phyloP scores from a whole-genome alignment of 35 echinoderm and acorn worm species.

The Apostichopus japonicus region DNA sequence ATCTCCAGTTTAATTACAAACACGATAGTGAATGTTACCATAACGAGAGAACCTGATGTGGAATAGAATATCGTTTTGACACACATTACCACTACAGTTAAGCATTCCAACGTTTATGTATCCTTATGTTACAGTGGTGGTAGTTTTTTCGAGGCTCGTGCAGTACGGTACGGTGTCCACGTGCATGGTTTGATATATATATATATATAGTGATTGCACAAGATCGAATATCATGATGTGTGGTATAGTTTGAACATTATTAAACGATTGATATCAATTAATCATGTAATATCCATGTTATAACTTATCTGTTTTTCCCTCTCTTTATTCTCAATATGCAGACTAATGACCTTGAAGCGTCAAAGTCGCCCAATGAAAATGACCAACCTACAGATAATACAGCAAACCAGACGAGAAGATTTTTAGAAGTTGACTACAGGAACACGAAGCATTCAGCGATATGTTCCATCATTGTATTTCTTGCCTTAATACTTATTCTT shows the following conservation, averaged over 20 bases:
- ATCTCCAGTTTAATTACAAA: too few relatives aligned
- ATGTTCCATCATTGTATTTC: slow-evolving; percentile 34
- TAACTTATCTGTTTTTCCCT: not conserved
- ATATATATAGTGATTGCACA: too few relatives aligned
- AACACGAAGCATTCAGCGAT: slow-evolving; percentile 37
- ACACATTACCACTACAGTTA: too few relatives aligned
- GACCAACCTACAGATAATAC: slow-evolving; percentile 8
- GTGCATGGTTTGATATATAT: too few relatives aligned
- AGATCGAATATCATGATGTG: too few relatives aligned
- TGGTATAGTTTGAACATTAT: not conserved
- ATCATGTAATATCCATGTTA: not conserved
- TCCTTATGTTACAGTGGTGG: too few relatives aligned
- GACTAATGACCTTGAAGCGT: slow-evolving; percentile 2
- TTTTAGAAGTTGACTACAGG: slow-evolving; percentile 13
- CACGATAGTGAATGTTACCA: too few relatives aligned
- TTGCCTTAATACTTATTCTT: slow-evolving; percentile 29
- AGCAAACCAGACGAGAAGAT: not conserved
- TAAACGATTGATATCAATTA: not conserved
- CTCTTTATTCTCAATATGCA: not conserved
- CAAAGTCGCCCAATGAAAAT: not conserved
- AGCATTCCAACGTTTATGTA: too few relatives aligned
- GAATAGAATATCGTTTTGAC: too few relatives aligned
- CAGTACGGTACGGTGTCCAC: too few relatives aligned
- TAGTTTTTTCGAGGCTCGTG: too few relatives aligned
- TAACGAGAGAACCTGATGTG: too few relatives aligned